Base-by-base conservation (phyloP, 2,113 vertebrate genomes). In the Chrysochloris asiatica region DNA sequence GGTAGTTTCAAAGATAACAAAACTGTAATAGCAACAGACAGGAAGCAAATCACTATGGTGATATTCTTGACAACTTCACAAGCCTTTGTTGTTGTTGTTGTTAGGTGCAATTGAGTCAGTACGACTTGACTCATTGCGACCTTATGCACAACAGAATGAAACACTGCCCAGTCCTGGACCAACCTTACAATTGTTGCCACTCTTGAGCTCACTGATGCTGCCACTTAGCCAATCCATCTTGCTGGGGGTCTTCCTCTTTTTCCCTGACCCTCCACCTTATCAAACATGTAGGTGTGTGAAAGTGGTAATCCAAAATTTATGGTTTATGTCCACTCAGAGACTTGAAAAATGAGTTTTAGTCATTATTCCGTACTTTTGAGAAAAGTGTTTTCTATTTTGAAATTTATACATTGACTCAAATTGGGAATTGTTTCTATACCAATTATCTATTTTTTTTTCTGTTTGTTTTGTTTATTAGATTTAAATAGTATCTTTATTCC, bases 341-440 rank as follows among this genome's bases (percentile, higher is more conserved):
- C 50, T 73, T 93, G 38, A 6, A 45, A 93, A 89, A 95, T 86
- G 48, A 36, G 8, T 72, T 33, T 0, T 75, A 61, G 43, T 91
- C 56, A 83, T 93, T 75, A 87, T 71, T 82, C 72, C 89, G 48
- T 88, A 41, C 45, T 82, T n/a, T 78, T 78, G 45, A 76, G 45
- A 83, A 76, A 22, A 93, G 24, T 72, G 38, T 93, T 96, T 93
- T 93, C 88, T 79, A 30, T 87, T 79, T 93, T 87, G 17, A 54
- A 84, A 45, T 89, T 81, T 94, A 63, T 19, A 59, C 84, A 9
- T 33, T 91, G 90, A 87, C 65, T 91, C 43, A 43, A 83, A 86
- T n/a, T n/a, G 41, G 36, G 59, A 87, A 56, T 56, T 8, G 36
- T 41, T 93, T 90, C 43, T 33, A 21, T 48, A 81, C n/a, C 61